Evolutionary conservation across 2,888 invertebrate species (phyloP).

Genomic region (Alloscopus bannaensis): DNA sequence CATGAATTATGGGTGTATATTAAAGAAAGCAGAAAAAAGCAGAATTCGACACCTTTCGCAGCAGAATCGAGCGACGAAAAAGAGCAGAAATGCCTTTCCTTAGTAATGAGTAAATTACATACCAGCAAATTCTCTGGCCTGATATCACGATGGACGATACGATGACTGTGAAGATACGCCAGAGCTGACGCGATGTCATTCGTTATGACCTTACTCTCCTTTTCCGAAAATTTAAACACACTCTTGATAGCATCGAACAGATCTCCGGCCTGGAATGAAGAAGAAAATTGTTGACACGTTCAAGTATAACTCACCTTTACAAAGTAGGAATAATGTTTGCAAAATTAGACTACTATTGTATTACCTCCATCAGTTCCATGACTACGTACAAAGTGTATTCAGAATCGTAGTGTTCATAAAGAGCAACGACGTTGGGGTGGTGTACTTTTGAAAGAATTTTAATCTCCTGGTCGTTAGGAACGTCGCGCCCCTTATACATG

Average conservation of each 20-base stretch:
- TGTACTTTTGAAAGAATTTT: slow-evolving; percentile 91
- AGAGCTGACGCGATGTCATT: slow-evolving; percentile 93
- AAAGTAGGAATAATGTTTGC: too few relatives aligned
- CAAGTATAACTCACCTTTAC: slow-evolving; percentile 56
- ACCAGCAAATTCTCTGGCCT: slow-evolving; percentile 99
- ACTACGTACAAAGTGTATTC: slow-evolving; percentile 92
- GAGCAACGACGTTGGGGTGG: slow-evolving; percentile 95
- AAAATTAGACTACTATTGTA: too few relatives aligned
- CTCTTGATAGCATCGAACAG: slow-evolving; percentile 97
- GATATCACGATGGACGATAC: slow-evolving; percentile 98
- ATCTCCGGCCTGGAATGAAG: slow-evolving; percentile 89
- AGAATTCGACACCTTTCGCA: too few relatives aligned
- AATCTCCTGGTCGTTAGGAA: slow-evolving; percentile 90
- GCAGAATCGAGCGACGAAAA: too few relatives aligned
- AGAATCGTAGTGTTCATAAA: slow-evolving; percentile 93
- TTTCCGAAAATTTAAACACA: slow-evolving; percentile 94
- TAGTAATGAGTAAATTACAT: slow-evolving; percentile 68
- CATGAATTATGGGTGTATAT: too few relatives aligned
- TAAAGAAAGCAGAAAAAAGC: too few relatives aligned
- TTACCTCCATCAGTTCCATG: slow-evolving; percentile 95
- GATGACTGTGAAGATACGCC: slow-evolving; percentile 93
- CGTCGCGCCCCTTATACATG: slow-evolving; percentile 90
- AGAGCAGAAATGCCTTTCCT: too few relatives aligned
- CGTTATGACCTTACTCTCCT: slow-evolving; percentile 94
- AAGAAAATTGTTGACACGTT: slow-evolving; percentile 56